Evolutionary conservation across 2,888 invertebrate species (phyloP), one percentile per base, ranked within the genome.

Genomic region (Cephus spinipes): DNA sequence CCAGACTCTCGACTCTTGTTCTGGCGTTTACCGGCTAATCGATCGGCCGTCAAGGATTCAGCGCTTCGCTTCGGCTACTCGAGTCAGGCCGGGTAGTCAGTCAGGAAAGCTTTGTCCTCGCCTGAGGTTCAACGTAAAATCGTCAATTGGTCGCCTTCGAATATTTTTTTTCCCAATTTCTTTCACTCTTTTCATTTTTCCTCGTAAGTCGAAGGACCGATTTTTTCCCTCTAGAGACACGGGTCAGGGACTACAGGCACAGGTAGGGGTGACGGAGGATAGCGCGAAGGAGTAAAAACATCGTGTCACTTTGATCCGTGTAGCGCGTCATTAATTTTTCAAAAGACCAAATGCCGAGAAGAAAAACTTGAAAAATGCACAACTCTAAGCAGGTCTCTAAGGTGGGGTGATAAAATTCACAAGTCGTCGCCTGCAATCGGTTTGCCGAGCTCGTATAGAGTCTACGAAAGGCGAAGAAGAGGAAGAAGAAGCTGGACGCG

Each of bases 401-500:
- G 40, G 23, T 23, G 40, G 40, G 40, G 9, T 6, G 15, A 40
- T 23, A 15, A 40, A 40, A 40, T 40, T 40, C 40, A 23, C 40
- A 23, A 40, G 40, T 15, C 40, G 2, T 23, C 40, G 40, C 4
- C 15, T 2, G 40, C 9, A 40, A 40, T 40, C 40, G 40, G 23
- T 23, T 40, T 23, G 23, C 40, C 40, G 15, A 69, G 31, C 30
- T 30, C 30, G 71, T 30, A 11, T 11, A 69, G 30, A 69, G 32
- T 69, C 30, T 69, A 30, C 71, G 23, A 33, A 69, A 30, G 32
- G 71, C 71, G 71, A 33, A 30, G 73, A 35, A 74, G 74, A 35
- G 71, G 69, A 32, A n/a, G 74, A 35, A 74, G 78, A 77, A 76
- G 75, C 79, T 75, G 80, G 75, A 76, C 78, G 79, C 78, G 84